Evolutionary conservation across 1,140 invertebrate species (phyloP).

Genomic region (Neodiprion fabricii): DNA sequence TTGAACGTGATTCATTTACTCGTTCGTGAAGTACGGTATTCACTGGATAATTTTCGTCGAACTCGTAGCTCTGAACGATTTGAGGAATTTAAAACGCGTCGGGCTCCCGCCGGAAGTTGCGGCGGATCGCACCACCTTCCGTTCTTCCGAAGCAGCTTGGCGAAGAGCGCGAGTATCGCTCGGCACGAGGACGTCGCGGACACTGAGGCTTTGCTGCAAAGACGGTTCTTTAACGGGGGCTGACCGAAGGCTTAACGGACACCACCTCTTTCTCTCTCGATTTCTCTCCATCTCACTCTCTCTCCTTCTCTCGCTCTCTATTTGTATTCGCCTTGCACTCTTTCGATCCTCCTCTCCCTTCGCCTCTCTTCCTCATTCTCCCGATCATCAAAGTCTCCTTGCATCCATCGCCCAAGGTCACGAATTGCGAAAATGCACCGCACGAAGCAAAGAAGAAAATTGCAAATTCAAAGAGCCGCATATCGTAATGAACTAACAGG

Average conservation of each 20-base stretch:
- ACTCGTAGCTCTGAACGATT: no score
- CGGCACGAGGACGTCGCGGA: slow-evolving; percentile 3
- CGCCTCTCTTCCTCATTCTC: background rate
- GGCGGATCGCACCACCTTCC: background rate
- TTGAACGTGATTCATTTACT: no score
- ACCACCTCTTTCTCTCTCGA: slow-evolving; percentile 18
- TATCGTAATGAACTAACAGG: no score
- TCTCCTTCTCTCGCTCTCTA: background rate
- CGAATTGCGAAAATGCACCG: background rate
- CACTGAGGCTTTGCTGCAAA: slow-evolving; percentile 1
- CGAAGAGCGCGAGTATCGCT: background rate
- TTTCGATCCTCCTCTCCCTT: background rate
- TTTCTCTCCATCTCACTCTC: background rate
- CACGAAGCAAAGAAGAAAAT: no score
- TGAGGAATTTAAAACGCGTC: no score
- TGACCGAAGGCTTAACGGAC: slow-evolving; percentile 11
- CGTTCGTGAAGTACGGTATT: no score
- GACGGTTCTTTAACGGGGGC: background rate
- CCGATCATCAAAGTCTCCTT: background rate
- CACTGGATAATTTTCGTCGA: no score
- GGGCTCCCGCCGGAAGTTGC: background rate
- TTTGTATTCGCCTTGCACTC: slow-evolving; percentile 10
- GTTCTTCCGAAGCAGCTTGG: background rate
- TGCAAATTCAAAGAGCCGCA: no score
- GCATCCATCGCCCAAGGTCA: background rate